These are phyloP conservation scores for Drosophila cognata DNA, from an alignment of 2,888 invertebrate genomes.

Conservation along the genomic window DNA sequence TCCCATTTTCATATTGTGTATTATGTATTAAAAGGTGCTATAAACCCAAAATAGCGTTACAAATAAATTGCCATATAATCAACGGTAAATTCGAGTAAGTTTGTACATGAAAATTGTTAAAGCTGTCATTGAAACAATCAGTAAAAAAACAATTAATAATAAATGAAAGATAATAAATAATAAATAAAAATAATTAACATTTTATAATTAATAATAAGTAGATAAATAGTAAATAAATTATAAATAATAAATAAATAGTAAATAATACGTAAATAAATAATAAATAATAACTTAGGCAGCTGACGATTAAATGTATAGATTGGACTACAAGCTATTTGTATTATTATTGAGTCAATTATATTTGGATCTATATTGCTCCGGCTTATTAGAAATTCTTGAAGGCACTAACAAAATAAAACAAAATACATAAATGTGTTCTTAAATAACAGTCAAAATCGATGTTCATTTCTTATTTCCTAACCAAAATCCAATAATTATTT, in stretches of 20 bases:
- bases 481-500: too few relatives aligned
- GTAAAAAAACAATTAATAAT: background rate
- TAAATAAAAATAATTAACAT: background rate
- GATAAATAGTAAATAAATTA: background rate
- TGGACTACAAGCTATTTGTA: background rate
- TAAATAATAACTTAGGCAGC: background rate
- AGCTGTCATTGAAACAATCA: background rate
- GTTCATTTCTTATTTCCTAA: too few relatives aligned
- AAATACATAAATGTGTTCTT: background rate
- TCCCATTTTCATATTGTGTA: slow-evolving; percentile 18
- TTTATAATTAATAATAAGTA: background rate
- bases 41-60: slow-evolving; percentile 25
- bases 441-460: background rate
- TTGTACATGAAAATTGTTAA: background rate
- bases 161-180: background rate
- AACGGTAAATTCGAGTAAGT: slow-evolving; percentile 1
- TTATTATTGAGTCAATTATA: background rate
- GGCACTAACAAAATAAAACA: background rate
- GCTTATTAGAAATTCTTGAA: background rate
- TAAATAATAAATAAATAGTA: background rate
- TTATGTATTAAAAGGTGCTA: slow-evolving; percentile 10
- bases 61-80: slow-evolving; percentile 52
- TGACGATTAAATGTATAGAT: background rate
- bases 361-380: background rate
- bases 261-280: background rate